Base-by-base conservation (phyloP, 2,113 vertebrate genomes). In the Chionomys nivalis region DNA sequence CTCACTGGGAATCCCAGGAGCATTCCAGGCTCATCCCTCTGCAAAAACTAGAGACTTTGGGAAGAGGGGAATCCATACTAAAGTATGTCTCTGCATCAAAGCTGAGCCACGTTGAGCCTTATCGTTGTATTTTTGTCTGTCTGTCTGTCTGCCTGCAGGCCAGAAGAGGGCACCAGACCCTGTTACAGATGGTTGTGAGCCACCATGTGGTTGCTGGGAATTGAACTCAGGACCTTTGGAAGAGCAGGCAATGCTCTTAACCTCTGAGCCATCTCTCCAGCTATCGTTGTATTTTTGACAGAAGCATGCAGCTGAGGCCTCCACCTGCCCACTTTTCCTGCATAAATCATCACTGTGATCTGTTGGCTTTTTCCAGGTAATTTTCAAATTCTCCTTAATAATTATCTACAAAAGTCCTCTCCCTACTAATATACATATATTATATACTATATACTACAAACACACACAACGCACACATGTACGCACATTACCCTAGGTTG, bases 351-450 rank as follows among this genome's bases (percentile, higher is more conserved):
- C 19, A 47, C 42, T 89, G 82, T 82, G 36, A 73, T 23, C 2
- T 89, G 68, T 89, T 28, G 63, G 24, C 11, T 94, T 87, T 94
- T 68, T 92, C 31, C 24, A 63, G 8, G 70, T 83, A 31, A 75
- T 81, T 90, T 95, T 33, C n/a, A 96, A 47, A 65, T 92, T 76
- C 26, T 76, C n/a, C 9, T 93, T 89, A 47, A 76, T 76, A 89
- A 58, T 78, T 90, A 52, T 68, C 44, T 83, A 61, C 33, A 93
- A 88, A 83, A 94, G 42, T 9, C 1, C 28, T 16, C 58, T 81
- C 75, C 26, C 5, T 24, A 31, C 17, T 21, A 55, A 5, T 44
- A 11, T 13, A 42, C 7, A 82, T 26, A 39, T 39, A 61, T 21
- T 16, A n/a, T 70, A n/a, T 70, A 70, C 33, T 36, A 68, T 68